These are phyloP conservation scores for Orthosia incerta DNA, from an alignment of 2,888 invertebrate species.

Conservation along the genomic window DNA sequence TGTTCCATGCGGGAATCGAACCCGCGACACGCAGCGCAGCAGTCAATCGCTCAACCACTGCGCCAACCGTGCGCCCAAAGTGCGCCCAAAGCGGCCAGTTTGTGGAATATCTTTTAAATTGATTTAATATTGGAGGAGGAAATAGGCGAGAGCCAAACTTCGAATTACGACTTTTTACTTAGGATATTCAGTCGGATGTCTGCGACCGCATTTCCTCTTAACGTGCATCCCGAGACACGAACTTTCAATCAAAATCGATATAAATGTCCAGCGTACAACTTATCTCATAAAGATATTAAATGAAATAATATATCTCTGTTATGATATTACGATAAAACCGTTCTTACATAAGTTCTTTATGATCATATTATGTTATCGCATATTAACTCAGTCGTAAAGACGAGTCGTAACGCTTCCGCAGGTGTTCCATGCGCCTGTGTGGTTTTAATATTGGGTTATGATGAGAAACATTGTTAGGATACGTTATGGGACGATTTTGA, in stretches of 20 bases:
- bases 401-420: slow-evolving; percentile 47
- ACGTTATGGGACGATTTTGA: slow-evolving; percentile 15
- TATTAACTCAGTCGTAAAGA: slow-evolving; percentile 55
- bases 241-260: neutral
- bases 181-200: no score
- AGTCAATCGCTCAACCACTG: no score
- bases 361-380: slow-evolving; percentile 48
- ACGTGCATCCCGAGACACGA: no score
- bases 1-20: no score
- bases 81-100: no score
- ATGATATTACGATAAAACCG: slow-evolving; percentile 27
- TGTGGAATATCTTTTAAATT: no score
- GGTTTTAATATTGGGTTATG: slow-evolving; percentile 39
- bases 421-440: slow-evolving; percentile 44
- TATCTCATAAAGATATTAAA: slow-evolving; percentile 6
- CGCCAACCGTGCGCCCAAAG: no score
- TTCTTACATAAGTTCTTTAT: slow-evolving; percentile 54
- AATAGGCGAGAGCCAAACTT: no score
- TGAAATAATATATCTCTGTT: slow-evolving; percentile 4
- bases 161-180: no score
- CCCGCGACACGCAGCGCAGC: no score
- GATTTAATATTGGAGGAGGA: no score
- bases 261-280: neutral
- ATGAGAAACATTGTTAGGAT: slow-evolving; percentile 27
- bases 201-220: no score